phyloP scores from a whole-genome alignment of 2,888 invertebrate species.

The Dichetophora obliterata region DNA sequence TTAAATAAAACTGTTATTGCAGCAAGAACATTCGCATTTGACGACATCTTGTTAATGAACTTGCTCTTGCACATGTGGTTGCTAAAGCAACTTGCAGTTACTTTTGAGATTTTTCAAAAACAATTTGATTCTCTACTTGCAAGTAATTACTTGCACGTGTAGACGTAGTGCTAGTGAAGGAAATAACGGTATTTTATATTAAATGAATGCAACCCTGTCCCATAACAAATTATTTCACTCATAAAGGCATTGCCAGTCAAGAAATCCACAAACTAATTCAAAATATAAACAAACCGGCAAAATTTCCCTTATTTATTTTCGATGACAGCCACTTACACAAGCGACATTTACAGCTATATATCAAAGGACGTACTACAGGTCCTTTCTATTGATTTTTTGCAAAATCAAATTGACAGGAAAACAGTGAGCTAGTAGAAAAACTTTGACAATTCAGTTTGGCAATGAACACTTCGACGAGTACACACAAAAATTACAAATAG shows the following conservation, averaged over 20 bases:
- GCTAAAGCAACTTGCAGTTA: too few species aligned
- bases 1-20: too few species aligned
- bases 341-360: background rate
- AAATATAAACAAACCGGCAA: slow-evolving; percentile 15
- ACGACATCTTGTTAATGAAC: too few species aligned
- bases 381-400: slow-evolving; percentile 60
- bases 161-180: too few species aligned
- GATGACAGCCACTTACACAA: slow-evolving; percentile 24
- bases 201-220: too few species aligned
- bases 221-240: background rate
- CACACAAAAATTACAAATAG: slow-evolving; percentile 42
- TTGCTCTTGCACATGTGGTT: too few species aligned
- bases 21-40: too few species aligned
- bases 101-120: too few species aligned
- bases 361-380: slow-evolving; percentile 56
- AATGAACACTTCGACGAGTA: slow-evolving; percentile 46
- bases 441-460: slow-evolving; percentile 44
- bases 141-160: too few species aligned
- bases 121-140: too few species aligned
- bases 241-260: background rate
- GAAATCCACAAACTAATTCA: background rate
- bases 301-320: slow-evolving; percentile 20
- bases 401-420: slow-evolving; percentile 15
- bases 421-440: slow-evolving; percentile 36
- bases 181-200: too few species aligned